These are phyloP conservation scores for Actenoides lindsayi DNA, from an alignment of 2,113 vertebrate genomes.

Conservation along the genomic window DNA sequence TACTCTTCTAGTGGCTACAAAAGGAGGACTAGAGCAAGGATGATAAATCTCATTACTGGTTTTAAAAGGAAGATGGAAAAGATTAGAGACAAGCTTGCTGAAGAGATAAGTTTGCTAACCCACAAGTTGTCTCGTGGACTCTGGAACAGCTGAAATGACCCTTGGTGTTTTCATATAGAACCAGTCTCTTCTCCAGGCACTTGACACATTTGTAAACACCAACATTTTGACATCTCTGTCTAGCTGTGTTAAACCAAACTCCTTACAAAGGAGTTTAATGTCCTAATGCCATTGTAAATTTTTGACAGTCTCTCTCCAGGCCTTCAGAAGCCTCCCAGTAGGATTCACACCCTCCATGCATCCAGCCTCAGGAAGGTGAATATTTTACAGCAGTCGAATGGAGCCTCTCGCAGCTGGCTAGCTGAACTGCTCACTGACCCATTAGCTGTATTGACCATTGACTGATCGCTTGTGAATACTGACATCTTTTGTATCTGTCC, in stretches of 20 bases:
- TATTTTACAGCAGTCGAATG: neutral
- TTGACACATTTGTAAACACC: neutral
- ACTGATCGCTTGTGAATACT: neutral
- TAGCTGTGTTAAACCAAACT: neutral
- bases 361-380: neutral
- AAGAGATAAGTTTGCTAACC: neutral
- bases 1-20: neutral
- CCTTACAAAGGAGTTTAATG: neutral
- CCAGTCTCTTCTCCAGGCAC: neutral
- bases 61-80: neutral
- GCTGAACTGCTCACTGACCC: neutral
- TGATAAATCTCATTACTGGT: neutral
- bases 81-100: neutral
- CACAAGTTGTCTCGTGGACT: neutral
- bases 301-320: neutral
- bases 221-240: neutral
- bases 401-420: neutral
- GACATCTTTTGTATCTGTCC: neutral
- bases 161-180: rapidly evolving
- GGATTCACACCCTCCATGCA: neutral
- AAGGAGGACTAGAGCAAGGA: neutral
- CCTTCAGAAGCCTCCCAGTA: neutral
- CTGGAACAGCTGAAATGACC: neutral
- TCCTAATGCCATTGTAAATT: neutral
- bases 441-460: neutral